phyloP scores from a whole-genome alignment of 35 echinoderm and acorn worm genomes.

The Amphiura filiformis region DNA sequence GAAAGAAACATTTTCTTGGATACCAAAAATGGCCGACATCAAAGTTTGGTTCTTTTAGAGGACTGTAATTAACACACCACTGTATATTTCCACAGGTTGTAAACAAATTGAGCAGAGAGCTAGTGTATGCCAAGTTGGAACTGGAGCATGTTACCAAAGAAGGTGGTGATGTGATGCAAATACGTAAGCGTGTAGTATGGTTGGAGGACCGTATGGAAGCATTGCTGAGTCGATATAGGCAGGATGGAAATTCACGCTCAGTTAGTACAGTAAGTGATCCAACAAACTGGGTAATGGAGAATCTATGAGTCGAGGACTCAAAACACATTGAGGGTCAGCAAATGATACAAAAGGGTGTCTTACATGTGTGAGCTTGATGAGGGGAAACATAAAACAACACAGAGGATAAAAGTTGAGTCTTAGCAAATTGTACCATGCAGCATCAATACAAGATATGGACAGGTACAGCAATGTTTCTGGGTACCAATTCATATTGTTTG shows the following conservation, averaged over 20 bases:
- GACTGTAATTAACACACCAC: no score
- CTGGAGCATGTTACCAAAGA: slow-evolving; percentile 42
- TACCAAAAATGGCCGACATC: no score
- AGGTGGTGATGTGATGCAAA: slow-evolving; percentile 50
- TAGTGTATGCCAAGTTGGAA: slow-evolving; percentile 81
- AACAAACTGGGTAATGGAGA: not conserved
- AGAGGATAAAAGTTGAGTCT: no score
- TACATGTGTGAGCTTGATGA: not conserved
- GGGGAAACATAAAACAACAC: not conserved
- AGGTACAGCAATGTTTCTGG: no score
- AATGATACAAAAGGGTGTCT: no score
- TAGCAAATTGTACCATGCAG: no score
- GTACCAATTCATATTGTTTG: no score
- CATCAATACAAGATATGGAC: no score
- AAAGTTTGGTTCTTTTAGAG: no score
- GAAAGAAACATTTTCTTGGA: no score
- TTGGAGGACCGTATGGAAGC: slow-evolving; percentile 84
- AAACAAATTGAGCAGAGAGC: slow-evolving; percentile 79
- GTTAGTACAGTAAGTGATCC: not conserved
- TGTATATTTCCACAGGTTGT: slow-evolving; percentile 58
- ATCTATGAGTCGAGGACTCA: not conserved
- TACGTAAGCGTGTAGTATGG: slow-evolving; percentile 78
- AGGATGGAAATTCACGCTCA: slow-evolving; percentile 15
- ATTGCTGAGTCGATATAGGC: slow-evolving; percentile 60
- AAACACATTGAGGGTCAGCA: no score